phyloP scores from a whole-genome alignment of 2,888 invertebrate genomes.

The Xanthorhoe spadicearia region DNA sequence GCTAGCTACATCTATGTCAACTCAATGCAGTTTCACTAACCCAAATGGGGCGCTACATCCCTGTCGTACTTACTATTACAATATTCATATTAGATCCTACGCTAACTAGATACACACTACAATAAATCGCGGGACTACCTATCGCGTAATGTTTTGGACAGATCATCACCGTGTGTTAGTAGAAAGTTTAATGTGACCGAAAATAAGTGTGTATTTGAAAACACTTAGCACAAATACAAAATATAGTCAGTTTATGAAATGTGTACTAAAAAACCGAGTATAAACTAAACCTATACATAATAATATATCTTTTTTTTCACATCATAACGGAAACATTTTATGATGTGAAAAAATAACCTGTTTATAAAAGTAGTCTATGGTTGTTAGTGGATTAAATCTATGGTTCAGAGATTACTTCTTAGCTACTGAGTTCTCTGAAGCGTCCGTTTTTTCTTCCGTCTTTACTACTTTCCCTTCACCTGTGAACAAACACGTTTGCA shows the following conservation, averaged over 20 bases:
- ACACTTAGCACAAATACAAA: conserved; percentile 51
- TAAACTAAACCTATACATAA: conserved; percentile 14
- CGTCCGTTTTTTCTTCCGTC: conserved; percentile 79
- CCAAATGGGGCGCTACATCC: conserved; percentile 40
- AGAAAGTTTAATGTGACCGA: conserved; percentile 56
- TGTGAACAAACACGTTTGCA: conserved; percentile 47
- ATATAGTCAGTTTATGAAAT: conserved; percentile 44
- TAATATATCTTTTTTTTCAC: conserved; percentile 16
- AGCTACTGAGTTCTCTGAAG: conserved; percentile 60
- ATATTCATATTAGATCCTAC: conserved; percentile 55
- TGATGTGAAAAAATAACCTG: conserved; percentile 20
- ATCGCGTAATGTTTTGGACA: conserved; percentile 70
- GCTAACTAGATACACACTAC: conserved; percentile 53
- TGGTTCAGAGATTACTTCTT: conserved; percentile 63
- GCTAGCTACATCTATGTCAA: conserved; percentile 26
- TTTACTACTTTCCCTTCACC: conserved; percentile 81
- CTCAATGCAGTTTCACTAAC: conserved; percentile 41
- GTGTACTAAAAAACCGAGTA: conserved; percentile 18
- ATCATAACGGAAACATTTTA: conserved; percentile 2
- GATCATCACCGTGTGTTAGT: conserved; percentile 69
- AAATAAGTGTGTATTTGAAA: conserved; percentile 55
- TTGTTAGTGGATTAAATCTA: conserved; percentile 14
- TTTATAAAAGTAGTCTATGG: conserved; percentile 24
- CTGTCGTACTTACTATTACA: conserved; percentile 52
- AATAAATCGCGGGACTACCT: conserved; percentile 50